Percentiles rank a stretch among this genome's conserved stretches.
These are phyloP conservation scores for Pseudomyrmex cubaensis DNA, from an alignment of 1,140 invertebrate species.

Conservation along the genomic window DNA sequence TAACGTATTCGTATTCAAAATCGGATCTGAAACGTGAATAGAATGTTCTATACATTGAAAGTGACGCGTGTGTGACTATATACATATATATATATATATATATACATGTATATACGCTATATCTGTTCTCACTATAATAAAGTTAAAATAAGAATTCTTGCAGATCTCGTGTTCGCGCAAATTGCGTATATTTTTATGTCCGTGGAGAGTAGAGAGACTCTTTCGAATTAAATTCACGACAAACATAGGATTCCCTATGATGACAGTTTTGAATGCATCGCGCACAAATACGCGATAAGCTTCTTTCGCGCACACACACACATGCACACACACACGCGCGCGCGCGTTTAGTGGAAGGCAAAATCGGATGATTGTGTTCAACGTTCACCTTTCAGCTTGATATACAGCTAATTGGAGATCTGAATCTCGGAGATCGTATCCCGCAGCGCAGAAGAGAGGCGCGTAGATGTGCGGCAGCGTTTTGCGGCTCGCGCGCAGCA, in stretches of 20 bases:
- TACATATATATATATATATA: too few relatives aligned
- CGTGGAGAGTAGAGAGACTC: not conserved
- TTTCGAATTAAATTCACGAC: constrained; percentile 7
- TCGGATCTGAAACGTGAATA: not conserved
- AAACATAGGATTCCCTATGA: not conserved
- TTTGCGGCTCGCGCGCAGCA: constrained; percentile 33
- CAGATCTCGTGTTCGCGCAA: not conserved
- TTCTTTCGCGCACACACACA: constrained; percentile 27
- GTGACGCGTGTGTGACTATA: not conserved
- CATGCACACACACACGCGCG: not conserved
- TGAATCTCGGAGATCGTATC: constrained; percentile 77
- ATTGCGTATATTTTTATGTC: not conserved
- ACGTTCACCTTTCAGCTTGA: constrained; percentile 74
- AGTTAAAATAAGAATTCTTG: constrained; percentile 27
- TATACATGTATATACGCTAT: not conserved
- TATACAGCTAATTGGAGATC: constrained; percentile 85
- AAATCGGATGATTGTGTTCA: constrained; percentile 54
- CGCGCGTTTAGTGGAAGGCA: constrained; percentile 26
- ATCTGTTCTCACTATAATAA: not conserved
- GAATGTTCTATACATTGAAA: not conserved
- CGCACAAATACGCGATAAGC: constrained; percentile 21
- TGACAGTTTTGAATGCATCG: constrained; percentile 24
- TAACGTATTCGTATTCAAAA: not conserved
- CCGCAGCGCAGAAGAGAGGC: constrained; percentile 19
- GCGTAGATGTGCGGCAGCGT: constrained; percentile 49